phyloP scores from a whole-genome alignment of 2,113 vertebrate genomes.

The Candoia aspera region DNA sequence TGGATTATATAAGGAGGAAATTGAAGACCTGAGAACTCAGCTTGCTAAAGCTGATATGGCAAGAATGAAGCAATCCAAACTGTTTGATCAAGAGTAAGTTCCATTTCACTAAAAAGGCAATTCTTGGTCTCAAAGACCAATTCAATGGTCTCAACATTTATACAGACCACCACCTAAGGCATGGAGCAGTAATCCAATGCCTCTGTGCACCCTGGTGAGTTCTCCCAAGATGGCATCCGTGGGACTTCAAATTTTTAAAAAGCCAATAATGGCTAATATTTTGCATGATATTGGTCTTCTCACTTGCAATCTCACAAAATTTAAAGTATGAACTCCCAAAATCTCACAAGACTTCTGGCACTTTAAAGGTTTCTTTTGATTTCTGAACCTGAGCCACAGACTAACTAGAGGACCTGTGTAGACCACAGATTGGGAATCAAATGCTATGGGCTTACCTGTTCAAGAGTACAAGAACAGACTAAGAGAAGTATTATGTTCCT shows the following conservation, averaged over 20 bases:
- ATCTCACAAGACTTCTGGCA: background rate
- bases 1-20: conserved; percentile 75
- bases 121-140: background rate
- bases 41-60: conserved; percentile 81
- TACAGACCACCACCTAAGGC: background rate
- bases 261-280: background rate
- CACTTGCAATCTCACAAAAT: background rate
- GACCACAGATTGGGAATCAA: background rate
- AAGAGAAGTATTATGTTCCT: background rate
- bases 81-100: conserved; percentile 82
- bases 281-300: background rate
- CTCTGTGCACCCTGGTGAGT: background rate
- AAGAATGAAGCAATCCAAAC: conserved; percentile 72
- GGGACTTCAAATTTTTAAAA: background rate
- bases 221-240: background rate
- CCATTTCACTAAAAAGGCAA: background rate
- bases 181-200: background rate
- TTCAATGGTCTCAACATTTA: background rate
- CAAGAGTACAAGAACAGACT: background rate
- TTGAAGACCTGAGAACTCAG: conserved; percentile 78
- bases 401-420: background rate
- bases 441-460: background rate
- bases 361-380: background rate
- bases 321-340: background rate
- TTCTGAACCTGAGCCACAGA: background rate